phyloP scores from a whole-genome alignment of 2,888 invertebrate genomes.

The Pammene aurita region DNA sequence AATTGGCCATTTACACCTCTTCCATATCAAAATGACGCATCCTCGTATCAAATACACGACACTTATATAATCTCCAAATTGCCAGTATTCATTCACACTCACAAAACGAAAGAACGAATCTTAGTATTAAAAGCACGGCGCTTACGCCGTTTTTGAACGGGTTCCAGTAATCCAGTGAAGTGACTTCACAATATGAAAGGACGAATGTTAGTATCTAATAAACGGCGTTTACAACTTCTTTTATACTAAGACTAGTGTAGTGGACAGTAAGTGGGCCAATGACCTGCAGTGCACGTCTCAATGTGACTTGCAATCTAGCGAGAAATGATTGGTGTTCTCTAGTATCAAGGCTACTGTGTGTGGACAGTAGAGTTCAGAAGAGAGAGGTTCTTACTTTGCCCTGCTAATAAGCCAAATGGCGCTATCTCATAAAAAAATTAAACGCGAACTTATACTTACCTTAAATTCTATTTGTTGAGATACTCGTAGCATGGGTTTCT shows the following conservation, averaged over 20 bases:
- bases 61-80: background rate
- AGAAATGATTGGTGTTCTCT: conserved; percentile 11
- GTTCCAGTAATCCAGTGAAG: background rate
- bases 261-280: conserved; percentile 14
- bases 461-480: too few species aligned
- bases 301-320: conserved; percentile 15
- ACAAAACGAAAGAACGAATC: background rate
- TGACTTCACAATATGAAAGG: background rate
- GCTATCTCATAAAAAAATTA: too few species aligned
- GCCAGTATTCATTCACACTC: background rate
- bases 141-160: background rate
- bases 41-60: background rate
- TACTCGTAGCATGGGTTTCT: too few species aligned
- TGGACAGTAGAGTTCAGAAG: background rate
- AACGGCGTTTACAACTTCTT: background rate
- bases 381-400: background rate
- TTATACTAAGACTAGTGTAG: background rate
- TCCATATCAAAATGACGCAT: background rate
- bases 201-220: background rate
- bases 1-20: background rate
- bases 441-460: too few species aligned
- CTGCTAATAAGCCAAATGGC: too few species aligned
- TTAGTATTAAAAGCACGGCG: background rate
- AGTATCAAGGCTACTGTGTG: conserved; percentile 4
- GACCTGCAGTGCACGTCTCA: conserved; percentile 14